Evolutionary conservation across 2,888 invertebrate genomes (phyloP).

Genomic region (Deilephila porcellus): DNA sequence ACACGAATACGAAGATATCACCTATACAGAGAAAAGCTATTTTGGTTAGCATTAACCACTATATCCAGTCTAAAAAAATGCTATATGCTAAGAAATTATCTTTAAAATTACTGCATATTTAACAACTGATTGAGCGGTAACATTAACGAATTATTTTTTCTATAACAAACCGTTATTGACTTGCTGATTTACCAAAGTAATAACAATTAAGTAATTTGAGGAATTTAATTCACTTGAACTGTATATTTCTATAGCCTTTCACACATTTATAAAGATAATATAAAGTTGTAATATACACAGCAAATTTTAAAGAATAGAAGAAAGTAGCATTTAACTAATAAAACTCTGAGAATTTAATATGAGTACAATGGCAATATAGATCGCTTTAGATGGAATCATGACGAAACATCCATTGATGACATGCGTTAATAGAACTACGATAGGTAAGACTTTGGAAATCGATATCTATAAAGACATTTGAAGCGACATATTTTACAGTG

Average conservation of each 20-base stretch:
- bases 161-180: no score
- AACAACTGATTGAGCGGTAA: not conserved
- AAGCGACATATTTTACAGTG: conserved; percentile 51
- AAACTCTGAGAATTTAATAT: conserved; percentile 12
- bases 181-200: no score
- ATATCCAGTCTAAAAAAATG: conserved; percentile 18
- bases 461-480: conserved; percentile 23
- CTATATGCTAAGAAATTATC: conserved; percentile 10
- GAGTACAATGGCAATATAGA: conserved; percentile 12
- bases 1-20: conserved; percentile 17
- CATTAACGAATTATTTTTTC: no score
- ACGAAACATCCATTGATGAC: not conserved
- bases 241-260: not conserved
- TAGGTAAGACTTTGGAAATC: conserved; percentile 42
- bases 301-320: not conserved
- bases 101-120: conserved; percentile 19
- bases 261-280: not conserved
- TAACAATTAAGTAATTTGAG: no score
- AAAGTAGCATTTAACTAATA: conserved; percentile 14
- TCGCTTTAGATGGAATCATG: conserved; percentile 3
- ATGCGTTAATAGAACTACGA: conserved; percentile 37
- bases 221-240: no score
- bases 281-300: conserved; percentile 4
- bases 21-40: conserved; percentile 25
- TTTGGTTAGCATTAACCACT: conserved; percentile 12